These are phyloP conservation scores for Gallinago paraguaiae DNA, from an alignment of 2,113 vertebrate genomes.

Conservation along the genomic window DNA sequence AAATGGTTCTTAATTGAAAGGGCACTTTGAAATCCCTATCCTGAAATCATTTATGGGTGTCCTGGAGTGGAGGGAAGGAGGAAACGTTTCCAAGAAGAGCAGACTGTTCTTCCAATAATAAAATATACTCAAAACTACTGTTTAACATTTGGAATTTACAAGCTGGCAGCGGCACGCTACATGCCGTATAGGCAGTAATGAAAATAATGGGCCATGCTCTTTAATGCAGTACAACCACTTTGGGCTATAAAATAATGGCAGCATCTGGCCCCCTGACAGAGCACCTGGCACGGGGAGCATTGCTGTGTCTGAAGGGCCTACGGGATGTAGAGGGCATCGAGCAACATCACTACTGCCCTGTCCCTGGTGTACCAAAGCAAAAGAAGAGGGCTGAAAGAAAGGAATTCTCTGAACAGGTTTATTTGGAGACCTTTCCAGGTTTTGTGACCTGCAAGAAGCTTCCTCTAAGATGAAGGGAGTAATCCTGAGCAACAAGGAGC, in stretches of 20 bases:
- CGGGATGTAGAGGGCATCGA: neutral
- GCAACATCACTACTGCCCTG: neutral
- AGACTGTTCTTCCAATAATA: neutral
- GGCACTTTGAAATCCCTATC: neutral
- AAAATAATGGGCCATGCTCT: neutral
- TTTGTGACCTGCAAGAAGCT: neutral
- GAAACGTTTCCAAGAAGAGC: neutral
- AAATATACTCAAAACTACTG: neutral
- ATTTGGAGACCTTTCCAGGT: neutral
- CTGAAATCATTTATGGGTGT: neutral
- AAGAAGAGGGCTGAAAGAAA: neutral
- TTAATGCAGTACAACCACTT: neutral
- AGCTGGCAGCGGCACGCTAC: neutral
- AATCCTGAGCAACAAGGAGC: neutral
- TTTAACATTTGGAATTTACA: constrained; percentile 25
- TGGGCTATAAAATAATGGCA: neutral
- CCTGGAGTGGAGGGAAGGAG: neutral
- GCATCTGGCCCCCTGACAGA: neutral
- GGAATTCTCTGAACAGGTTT: neutral
- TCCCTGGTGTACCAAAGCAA: neutral
- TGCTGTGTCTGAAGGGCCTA: neutral
- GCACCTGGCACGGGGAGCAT: neutral
- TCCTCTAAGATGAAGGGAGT: neutral
- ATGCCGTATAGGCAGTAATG: neutral
- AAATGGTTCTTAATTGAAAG: constrained; percentile 16